Conservation (phyloP, 2,113 vertebrate species). For the Rhabdornis inornatus region DNA sequence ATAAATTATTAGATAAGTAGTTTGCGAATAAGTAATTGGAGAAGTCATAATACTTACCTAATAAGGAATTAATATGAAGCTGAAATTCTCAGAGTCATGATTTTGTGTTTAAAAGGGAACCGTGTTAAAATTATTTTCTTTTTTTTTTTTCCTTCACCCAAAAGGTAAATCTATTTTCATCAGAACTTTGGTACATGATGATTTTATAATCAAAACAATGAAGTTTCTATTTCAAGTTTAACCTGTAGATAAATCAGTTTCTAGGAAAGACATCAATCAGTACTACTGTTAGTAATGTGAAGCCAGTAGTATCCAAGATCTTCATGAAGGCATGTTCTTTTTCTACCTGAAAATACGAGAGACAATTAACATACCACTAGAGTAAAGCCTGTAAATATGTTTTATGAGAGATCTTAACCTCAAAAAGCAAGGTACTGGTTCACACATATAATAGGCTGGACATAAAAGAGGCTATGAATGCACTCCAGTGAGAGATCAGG, state of each 20-base stretch:
- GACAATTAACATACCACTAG: neutral
- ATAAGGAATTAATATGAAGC: neutral
- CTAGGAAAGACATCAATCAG: neutral
- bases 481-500: neutral
- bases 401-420: neutral
- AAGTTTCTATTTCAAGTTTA: neutral
- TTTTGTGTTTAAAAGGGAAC: neutral
- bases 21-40: neutral
- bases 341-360: neutral
- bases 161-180: neutral
- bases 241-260: neutral
- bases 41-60: neutral
- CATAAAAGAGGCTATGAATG: neutral
- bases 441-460: neutral
- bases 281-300: neutral
- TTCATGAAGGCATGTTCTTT: neutral
- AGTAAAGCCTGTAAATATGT: neutral
- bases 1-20: neutral
- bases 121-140: fast-evolving
- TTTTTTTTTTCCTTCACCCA: neutral
- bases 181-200: neutral
- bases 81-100: neutral
- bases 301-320: neutral
- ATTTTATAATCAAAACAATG: neutral
- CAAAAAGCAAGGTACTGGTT: neutral